phyloP scores from a whole-genome alignment of 2,888 invertebrate species.

The Dugesia japonica region DNA sequence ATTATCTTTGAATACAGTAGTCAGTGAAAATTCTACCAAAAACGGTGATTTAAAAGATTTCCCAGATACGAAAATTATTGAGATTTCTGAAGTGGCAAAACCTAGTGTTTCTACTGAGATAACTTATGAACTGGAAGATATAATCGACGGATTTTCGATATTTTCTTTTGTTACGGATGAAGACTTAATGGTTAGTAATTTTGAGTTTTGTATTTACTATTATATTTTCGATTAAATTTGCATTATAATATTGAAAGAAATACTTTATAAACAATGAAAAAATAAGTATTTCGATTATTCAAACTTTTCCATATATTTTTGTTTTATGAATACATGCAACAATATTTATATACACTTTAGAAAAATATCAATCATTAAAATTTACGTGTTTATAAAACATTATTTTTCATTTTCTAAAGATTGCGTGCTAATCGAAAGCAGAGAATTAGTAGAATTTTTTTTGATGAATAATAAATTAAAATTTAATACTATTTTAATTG shows the following conservation, averaged over 20 bases:
- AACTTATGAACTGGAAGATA: background rate
- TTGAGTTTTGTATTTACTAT: too few species aligned
- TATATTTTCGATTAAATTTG: too few species aligned
- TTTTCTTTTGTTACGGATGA: conserved; percentile 1
- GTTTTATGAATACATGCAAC: too few species aligned
- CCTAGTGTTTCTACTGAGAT: background rate
- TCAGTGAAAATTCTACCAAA: background rate
- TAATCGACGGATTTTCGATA: background rate
- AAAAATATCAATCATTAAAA: background rate
- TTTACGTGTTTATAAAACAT: conserved; percentile 7
- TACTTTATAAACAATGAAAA: too few species aligned
- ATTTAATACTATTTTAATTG: conserved; percentile 20
- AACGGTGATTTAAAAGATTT: background rate
- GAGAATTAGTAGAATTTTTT: background rate
- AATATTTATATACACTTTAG: too few species aligned
- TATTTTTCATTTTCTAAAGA: background rate
- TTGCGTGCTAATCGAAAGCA: background rate
- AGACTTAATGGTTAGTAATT: background rate
- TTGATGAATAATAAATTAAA: conserved; percentile 13
- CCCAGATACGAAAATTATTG: background rate
- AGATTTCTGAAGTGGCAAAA: background rate
- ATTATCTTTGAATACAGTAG: background rate
- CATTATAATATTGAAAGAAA: too few species aligned
- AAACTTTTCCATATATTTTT: too few species aligned
- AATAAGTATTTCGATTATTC: too few species aligned